Percentiles rank a stretch among this genome's conserved stretches.
phyloP scores from a whole-genome alignment of 2,113 vertebrate genomes.

The Ciconia boyciana region DNA sequence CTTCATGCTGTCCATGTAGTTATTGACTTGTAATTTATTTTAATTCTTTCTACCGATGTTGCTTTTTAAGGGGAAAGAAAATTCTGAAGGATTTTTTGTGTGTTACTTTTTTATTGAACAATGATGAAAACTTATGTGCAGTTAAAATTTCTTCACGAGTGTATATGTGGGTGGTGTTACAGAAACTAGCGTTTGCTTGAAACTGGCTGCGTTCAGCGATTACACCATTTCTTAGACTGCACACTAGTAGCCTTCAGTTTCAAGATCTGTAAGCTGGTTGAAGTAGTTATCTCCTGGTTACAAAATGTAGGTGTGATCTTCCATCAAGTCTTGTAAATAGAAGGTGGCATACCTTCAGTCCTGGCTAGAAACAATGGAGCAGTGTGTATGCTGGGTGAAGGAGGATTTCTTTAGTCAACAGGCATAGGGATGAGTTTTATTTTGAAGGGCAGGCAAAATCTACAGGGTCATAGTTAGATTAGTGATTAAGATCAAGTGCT shows the following conservation, averaged over 20 bases:
- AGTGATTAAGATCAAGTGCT: not conserved
- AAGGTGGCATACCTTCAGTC: not conserved
- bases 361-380: not conserved
- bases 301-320: not conserved
- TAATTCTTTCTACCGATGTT: not conserved
- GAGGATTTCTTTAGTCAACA: not conserved
- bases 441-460: not conserved
- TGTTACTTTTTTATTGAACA: not conserved
- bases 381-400: not conserved
- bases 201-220: not conserved
- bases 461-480: not conserved
- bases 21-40: not conserved
- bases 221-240: not conserved
- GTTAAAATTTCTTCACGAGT: not conserved
- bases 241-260: not conserved
- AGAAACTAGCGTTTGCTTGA: not conserved
- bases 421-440: not conserved
- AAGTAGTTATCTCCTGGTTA: not conserved
- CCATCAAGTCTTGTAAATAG: not conserved
- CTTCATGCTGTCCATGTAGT: not conserved
- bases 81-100: not conserved
- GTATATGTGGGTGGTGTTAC: not conserved
- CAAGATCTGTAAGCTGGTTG: not conserved
- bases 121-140: not conserved
- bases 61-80: not conserved